Base-by-base conservation (phyloP, 2,113 vertebrate genomes). In the Nanorana parkeri region DNA sequence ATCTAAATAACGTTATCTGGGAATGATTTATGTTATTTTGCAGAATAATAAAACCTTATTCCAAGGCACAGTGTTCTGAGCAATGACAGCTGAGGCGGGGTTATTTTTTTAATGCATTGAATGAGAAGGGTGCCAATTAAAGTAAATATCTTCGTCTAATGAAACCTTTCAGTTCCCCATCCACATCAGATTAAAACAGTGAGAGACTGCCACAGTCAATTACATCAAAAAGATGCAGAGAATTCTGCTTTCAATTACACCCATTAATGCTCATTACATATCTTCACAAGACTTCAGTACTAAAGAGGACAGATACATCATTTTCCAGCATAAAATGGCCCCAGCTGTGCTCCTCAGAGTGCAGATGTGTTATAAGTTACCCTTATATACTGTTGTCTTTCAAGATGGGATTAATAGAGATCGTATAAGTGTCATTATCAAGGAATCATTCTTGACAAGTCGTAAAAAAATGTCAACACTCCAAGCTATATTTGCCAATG, bases 171-270 rank as follows among this genome's bases (percentile, higher is more conserved):
- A 69, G 24, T 63, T 54, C 47, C 60, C 26, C 32, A 20, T 47
- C 47, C 56, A 80, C 36, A 78, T 67, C 63, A 56, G 51, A 78
- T 78, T 66, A 67, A 66, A 78, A 28, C 63, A 55, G 47, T 15
- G 26, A 56, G 51, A 68, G 64, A 16, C 65, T 79, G 77, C 29
- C 77, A 79, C 47, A 79, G 52, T 64, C 55, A 56, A 68, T 79
- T 79, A 79, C 65, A 68, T 68, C 36, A 65, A 77, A 56, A 47
- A 58, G 51, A 79, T 21, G 65, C 77, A 17, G 77, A 65, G 29
- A 67, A 55, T 29, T 78, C 64, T 79, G 52, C 77, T 58, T 68
- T 20, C 65, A 36, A 41, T 68, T 79, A 55, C 77, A 15, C 65
- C 36, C 52, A 79, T 68, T 55, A 58, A 68, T 68, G 54, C 28